A percentile compares a stretch with the other conserved stretches of the same genome.
Evolutionary conservation across 2,113 vertebrate genomes (phyloP).

Genomic region (Quiscalus mexicanus): DNA sequence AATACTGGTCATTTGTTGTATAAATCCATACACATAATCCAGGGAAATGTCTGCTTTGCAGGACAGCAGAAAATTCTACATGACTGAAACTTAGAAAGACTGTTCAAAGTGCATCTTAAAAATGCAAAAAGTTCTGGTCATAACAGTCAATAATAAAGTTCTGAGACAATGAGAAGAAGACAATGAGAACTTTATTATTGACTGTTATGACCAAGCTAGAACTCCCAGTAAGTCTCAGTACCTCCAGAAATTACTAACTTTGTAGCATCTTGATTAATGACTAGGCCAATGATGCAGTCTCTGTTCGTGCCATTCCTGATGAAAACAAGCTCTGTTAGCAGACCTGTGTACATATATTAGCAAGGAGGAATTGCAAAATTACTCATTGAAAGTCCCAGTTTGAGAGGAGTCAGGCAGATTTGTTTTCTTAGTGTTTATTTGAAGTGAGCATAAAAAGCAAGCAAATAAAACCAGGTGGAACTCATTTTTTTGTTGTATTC

Average conservation of each 20-base stretch:
- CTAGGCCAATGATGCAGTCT: not conserved
- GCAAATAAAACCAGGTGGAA: constrained; percentile 4
- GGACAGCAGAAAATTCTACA: not conserved
- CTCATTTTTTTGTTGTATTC: not conserved
- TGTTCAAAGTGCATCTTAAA: not conserved
- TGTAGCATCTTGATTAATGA: not conserved
- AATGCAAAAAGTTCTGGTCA: not conserved
- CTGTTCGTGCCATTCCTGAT: not conserved
- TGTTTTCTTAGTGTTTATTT: constrained; percentile 12
- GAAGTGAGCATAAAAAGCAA: not conserved
- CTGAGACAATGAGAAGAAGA: not conserved
- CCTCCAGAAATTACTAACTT: not conserved
- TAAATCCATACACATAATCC: not conserved
- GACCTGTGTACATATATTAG: not conserved
- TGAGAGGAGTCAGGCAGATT: not conserved
- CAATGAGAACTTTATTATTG: not conserved
- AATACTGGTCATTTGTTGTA: not conserved
- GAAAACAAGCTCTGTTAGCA: constrained; percentile 7
- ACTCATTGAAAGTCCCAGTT: not conserved
- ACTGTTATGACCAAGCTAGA: not conserved
- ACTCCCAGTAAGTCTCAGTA: not conserved
- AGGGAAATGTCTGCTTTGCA: not conserved
- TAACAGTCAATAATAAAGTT: too few relatives aligned
- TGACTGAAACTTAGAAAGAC: not conserved
- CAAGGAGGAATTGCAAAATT: not conserved